Evolutionary conservation across 1,140 invertebrate species (phyloP).

Genomic region (Nephila pilipes): DNA sequence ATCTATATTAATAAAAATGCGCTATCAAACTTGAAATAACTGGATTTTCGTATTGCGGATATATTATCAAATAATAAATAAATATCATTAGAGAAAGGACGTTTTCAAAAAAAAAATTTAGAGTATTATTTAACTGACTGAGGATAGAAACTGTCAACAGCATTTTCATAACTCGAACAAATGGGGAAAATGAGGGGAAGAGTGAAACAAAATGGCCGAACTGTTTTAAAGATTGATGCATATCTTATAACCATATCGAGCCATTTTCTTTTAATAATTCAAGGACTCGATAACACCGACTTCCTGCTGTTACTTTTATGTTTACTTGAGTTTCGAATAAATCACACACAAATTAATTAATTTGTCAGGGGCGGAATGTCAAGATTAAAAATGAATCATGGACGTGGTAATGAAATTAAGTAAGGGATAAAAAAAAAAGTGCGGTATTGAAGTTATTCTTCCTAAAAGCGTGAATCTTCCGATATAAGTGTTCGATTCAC

Average conservation of each 20-base stretch:
- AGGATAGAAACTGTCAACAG: background rate
- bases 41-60: background rate
- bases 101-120: background rate
- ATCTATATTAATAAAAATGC: background rate
- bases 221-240: background rate
- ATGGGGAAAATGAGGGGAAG: background rate
- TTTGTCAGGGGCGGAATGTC: constrained; percentile 10
- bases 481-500: background rate
- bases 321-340: background rate
- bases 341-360: constrained; percentile 17
- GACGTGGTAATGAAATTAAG: background rate
- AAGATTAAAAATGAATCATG: constrained; percentile 5
- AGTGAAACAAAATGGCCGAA: background rate
- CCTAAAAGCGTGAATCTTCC: background rate
- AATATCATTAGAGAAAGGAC: background rate
- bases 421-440: constrained; percentile 2
- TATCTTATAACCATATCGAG: background rate
- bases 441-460: too few species aligned
- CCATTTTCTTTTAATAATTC: background rate
- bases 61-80: background rate
- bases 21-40: background rate
- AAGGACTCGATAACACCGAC: constrained; percentile 18
- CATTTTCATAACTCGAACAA: background rate
- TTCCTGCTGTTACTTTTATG: constrained; percentile 25
- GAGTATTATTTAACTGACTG: background rate